phyloP scores from a whole-genome alignment of 2,888 invertebrate genomes.

The Drosophila seclusa region DNA sequence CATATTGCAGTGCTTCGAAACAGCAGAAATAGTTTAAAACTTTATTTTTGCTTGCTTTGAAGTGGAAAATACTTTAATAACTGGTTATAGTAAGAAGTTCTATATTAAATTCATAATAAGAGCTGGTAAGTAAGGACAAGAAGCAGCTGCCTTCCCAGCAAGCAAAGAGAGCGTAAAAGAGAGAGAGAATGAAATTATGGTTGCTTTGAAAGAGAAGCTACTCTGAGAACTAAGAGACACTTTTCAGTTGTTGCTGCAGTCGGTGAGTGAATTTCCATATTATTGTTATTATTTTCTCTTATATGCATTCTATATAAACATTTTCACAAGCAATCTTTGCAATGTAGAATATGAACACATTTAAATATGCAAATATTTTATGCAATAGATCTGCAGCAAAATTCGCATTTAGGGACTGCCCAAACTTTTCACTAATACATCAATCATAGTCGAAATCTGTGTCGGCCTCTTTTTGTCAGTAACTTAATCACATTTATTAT shows the following conservation, averaged over 20 bases:
- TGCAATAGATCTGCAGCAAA: not conserved
- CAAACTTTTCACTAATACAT: not conserved
- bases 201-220: not conserved
- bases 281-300: not conserved
- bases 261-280: not conserved
- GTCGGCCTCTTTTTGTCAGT: not conserved
- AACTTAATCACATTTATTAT: constrained; percentile 4
- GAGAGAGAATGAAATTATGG: not conserved
- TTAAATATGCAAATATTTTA: not conserved
- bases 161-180: not conserved
- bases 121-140: not conserved
- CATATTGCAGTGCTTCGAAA: not conserved
- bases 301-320: not conserved
- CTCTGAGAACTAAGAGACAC: not conserved
- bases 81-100: not conserved
- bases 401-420: not conserved
- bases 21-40: not conserved
- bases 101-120: not conserved
- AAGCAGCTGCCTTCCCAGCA: not conserved
- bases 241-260: not conserved
- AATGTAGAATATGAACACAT: not conserved
- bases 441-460: not conserved
- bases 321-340: not conserved
- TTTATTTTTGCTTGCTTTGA: not conserved
- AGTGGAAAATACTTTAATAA: not conserved